phyloP scores from a whole-genome alignment of 2,888 invertebrate species.

The Kryphioiulus occultus region DNA sequence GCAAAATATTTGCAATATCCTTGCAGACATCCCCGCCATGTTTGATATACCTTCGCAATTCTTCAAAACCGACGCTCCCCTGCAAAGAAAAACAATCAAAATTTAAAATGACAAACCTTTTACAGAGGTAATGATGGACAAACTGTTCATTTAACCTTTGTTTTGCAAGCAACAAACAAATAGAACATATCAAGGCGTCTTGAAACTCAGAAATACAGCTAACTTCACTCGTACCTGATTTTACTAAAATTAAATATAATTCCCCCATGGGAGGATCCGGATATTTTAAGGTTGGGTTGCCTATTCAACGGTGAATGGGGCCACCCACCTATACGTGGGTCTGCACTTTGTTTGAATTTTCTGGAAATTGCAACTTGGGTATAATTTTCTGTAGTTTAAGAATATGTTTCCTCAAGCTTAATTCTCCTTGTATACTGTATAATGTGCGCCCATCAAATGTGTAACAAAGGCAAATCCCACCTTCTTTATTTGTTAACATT shows the following conservation, averaged over 20 bases:
- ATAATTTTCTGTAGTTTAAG: not conserved
- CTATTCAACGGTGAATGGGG: not conserved
- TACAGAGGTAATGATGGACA: not conserved
- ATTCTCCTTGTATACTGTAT: not conserved
- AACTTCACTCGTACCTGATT: not conserved
- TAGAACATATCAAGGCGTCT: not conserved
- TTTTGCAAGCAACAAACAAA: slow-evolving; percentile 7
- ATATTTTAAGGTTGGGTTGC: slow-evolving; percentile 17
- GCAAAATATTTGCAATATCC: slow-evolving; percentile 84
- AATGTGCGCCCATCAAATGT: not conserved
- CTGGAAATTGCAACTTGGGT: not conserved
- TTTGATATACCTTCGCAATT: slow-evolving; percentile 88
- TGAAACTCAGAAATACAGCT: not conserved
- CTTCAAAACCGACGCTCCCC: slow-evolving; percentile 93
- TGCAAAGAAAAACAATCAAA: slow-evolving; percentile 62
- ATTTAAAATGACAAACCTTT: not conserved
- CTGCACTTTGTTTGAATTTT: not conserved
- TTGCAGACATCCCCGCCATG: slow-evolving; percentile 95
- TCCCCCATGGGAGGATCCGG: not conserved
- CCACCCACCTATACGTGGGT: not conserved
- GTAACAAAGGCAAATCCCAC: not conserved
- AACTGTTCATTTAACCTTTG: not conserved
- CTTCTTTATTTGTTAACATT: not conserved
- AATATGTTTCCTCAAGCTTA: not conserved
- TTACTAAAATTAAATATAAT: slow-evolving; percentile 4